These are phyloP conservation scores for Pitta sordida DNA, from an alignment of 2,113 vertebrate species.

Conservation along the genomic window DNA sequence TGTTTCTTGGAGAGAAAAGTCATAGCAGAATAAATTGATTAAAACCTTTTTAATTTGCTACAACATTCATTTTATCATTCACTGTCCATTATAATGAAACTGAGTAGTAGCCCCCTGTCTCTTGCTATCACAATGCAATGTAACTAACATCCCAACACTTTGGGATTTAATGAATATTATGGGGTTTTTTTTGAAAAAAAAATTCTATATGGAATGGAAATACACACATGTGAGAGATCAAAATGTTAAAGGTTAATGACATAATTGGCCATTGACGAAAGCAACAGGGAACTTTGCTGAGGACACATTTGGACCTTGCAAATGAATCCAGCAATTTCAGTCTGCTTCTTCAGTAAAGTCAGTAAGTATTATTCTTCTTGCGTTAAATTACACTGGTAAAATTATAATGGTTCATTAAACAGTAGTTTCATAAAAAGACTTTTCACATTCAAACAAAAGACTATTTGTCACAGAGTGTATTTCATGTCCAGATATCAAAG, in stretches of 20 bases:
- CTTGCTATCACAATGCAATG: neutral
- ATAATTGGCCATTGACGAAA: neutral
- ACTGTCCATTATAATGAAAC: neutral
- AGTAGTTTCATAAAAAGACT: neutral
- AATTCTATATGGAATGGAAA: neutral
- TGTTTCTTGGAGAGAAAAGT: neutral
- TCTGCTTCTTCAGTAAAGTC: neutral
- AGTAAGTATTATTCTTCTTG: neutral
- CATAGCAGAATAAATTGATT: neutral
- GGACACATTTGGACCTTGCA: neutral
- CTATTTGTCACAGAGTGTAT: neutral
- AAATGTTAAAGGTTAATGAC: neutral
- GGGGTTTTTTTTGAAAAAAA: neutral
- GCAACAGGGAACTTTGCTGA: neutral
- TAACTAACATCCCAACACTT: neutral
- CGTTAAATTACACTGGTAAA: neutral
- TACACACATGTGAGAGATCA: neutral
- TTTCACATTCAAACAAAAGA: neutral
- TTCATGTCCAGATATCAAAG: neutral
- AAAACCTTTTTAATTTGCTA: neutral
- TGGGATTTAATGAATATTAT: neutral
- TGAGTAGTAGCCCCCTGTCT: fast-evolving
- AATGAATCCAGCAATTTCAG: neutral
- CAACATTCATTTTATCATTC: neutral
- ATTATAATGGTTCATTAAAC: neutral